Conservation (phyloP, 2,797 vertebrate species). For the Mus minutoides region DNA sequence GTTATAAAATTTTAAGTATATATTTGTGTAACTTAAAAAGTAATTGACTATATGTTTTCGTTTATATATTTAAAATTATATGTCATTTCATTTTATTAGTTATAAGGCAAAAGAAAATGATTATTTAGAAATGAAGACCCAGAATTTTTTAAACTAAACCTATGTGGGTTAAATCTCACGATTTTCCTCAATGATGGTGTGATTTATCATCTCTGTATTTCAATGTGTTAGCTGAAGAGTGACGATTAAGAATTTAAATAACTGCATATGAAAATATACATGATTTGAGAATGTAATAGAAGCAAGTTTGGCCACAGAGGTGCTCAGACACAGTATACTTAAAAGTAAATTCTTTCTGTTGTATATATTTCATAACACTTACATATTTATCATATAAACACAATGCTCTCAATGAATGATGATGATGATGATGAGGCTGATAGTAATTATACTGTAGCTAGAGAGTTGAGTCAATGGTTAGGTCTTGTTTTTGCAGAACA, state of each 20-base stretch:
- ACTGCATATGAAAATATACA: neutral
- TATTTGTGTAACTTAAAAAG: neutral
- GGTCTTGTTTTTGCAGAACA: neutral
- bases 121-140: neutral
- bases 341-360: neutral
- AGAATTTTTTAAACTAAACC: neutral
- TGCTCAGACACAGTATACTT: neutral
- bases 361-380: neutral
- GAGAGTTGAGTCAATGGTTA: neutral
- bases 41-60: neutral
- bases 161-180: neutral
- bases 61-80: neutral
- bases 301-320: neutral
- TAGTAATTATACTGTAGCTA: neutral
- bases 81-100: neutral
- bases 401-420: neutral
- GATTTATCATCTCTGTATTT: neutral
- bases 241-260: slow-evolving; percentile 2
- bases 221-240: neutral
- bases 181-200: neutral
- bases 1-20: neutral
- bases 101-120: neutral
- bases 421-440: neutral
- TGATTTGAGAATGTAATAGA: neutral
- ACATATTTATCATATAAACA: neutral